phyloP scores from a whole-genome alignment of 2,113 vertebrate species.

The Psilopogon haemacephalus region DNA sequence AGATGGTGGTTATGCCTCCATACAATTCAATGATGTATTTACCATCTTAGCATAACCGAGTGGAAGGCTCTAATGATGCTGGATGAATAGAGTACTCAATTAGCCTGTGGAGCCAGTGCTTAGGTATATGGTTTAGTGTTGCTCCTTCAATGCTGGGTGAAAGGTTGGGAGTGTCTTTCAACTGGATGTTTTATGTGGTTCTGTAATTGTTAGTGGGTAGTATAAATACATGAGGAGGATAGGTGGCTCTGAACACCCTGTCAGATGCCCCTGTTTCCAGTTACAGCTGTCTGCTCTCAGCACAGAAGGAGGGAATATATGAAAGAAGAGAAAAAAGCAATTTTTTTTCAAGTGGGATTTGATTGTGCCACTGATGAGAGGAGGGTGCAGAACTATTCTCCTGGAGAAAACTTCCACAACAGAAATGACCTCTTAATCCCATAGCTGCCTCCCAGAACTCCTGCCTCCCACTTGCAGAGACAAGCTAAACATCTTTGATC shows the following conservation, averaged over 20 bases:
- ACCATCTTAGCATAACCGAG: background rate
- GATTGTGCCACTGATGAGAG: accelerated
- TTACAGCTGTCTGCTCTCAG: accelerated
- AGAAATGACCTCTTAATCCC: background rate
- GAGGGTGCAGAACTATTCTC: background rate
- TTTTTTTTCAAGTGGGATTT: background rate
- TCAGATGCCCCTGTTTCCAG: background rate
- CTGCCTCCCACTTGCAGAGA: background rate
- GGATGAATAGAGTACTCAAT: background rate
- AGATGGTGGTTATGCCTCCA: background rate
- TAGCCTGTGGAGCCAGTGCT: no score
- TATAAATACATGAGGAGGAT: background rate
- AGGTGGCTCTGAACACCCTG: background rate
- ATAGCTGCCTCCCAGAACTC: background rate
- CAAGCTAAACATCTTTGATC: background rate
- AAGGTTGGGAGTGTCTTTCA: no score
- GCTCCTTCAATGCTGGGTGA: no score
- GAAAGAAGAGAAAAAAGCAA: background rate
- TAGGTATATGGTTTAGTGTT: no score
- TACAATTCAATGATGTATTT: background rate
- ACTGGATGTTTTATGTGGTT: no score
- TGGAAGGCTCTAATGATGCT: background rate
- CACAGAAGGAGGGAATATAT: background rate
- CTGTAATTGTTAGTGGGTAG: background rate
- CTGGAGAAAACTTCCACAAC: background rate